Conservation (phyloP, 2,888 invertebrate genomes). For the Chalcis sispes region DNA sequence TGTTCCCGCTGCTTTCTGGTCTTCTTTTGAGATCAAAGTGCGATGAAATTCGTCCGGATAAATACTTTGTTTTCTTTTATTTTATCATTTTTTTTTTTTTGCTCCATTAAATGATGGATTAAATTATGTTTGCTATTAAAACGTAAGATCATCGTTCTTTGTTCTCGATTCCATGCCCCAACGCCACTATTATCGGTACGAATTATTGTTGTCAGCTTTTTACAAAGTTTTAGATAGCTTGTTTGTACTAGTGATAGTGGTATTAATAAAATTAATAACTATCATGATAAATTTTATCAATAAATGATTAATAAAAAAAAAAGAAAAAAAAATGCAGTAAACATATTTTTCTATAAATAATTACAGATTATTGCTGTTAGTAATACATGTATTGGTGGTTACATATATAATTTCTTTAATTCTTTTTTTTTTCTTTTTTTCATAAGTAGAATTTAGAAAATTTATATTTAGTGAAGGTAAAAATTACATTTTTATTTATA, state of each 20-base stretch:
- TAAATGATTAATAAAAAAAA: constrained; percentile 50
- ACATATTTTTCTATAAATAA: not conserved
- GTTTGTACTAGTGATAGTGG: constrained; percentile 65
- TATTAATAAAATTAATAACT: constrained; percentile 66
- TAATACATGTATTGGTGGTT: constrained; percentile 10
- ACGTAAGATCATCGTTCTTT: constrained; percentile 24
- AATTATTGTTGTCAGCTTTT: constrained; percentile 64
- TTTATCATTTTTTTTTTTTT: not conserved
- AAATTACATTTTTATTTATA: constrained; percentile 25
- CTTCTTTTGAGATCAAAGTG: constrained; percentile 69
- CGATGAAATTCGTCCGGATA: too few species aligned
- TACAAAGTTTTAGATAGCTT: constrained; percentile 65
- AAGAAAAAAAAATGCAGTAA: constrained; percentile 59
- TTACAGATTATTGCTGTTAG: constrained; percentile 6
- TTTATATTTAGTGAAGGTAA: not conserved
- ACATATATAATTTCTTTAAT: constrained; percentile 4
- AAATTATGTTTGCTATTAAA: not conserved
- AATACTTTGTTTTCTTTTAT: constrained; percentile 1
- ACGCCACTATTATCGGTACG: constrained; percentile 56
- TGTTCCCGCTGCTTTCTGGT: constrained; percentile 60
- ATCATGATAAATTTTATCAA: constrained; percentile 54
- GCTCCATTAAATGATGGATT: not conserved
- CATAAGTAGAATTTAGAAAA: constrained; percentile 17
- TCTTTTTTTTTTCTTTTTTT: not conserved
- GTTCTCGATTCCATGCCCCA: constrained; percentile 9